Evolutionary conservation across 2,113 vertebrate species (phyloP), one percentile per base, ranked within the genome.

Genomic region (Turdus rufiventris): DNA sequence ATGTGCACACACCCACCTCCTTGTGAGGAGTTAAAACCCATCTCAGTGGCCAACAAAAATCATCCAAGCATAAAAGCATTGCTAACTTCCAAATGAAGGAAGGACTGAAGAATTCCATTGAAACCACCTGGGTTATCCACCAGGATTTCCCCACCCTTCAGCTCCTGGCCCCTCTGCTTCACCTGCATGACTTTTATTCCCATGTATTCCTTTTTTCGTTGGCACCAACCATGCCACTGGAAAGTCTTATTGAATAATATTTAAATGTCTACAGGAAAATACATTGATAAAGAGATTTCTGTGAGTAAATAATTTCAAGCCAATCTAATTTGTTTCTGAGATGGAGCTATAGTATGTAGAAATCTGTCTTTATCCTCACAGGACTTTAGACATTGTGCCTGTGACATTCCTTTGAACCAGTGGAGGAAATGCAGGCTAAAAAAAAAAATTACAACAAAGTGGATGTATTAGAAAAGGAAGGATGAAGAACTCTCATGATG

Each of bases 11-110:
- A 12, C 29, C 33, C 45, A n/a, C 12, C 33, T 70, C 34, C 24
- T 36, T 4, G 1, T 17, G 38, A 40, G 28, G 42, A 40, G 14
- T n/a, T 47, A 26, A 72, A 65, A 24, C 3, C 6, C 0, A 0
- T 2, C 18, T 15, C 15, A 67, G 65, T 3, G 12, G 33, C 50
- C 1, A 0, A 38, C 24, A 74, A 73, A 93, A 77, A 29, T 18
- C 13, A 28, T 15, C 36, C 19, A 34, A 33, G 14, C 12, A 25
- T 8, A 28, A 84, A 75, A 75, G 3, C 65, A 23, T 33, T 1
- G 0, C 25, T 79, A 0, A 1, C 56, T 33, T 67, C 36, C 23
- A 53, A 73, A 40, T 43, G 71, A 50, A 83, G 24, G 34, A 51
- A 54, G 33, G 80, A 15, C 21, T 28, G 45, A 62, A 79, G 45